phyloP scores from a whole-genome alignment of 2,888 invertebrate genomes.

The Calameuta filiformis region DNA sequence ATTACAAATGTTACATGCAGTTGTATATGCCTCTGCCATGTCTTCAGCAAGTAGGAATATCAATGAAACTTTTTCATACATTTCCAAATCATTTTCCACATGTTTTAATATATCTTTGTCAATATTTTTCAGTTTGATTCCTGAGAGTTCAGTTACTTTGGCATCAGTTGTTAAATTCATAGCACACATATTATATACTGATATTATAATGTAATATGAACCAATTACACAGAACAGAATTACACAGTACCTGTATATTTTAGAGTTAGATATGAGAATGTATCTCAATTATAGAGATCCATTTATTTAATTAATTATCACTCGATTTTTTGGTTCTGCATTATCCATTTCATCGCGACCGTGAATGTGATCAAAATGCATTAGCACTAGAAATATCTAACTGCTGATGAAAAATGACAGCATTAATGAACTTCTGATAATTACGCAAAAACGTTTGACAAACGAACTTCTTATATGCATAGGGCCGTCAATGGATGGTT shows the following conservation, averaged over 20 bases:
- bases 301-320: too few relatives aligned
- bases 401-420: neutral
- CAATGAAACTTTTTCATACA: slow-evolving; percentile 66
- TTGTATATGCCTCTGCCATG: slow-evolving; percentile 38
- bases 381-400: neutral
- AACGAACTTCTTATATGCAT: too few relatives aligned
- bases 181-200: neutral
- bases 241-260: too few relatives aligned
- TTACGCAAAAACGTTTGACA: neutral
- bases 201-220: neutral
- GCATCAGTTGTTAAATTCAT: neutral
- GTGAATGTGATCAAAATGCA: neutral
- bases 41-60: slow-evolving; percentile 56
- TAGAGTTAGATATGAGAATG: too few relatives aligned
- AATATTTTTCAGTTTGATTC: neutral
- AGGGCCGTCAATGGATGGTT: too few relatives aligned
- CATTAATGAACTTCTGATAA: too few relatives aligned
- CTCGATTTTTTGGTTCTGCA: too few relatives aligned
- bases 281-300: too few relatives aligned
- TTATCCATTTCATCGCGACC: neutral
- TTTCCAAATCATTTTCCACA: slow-evolving; percentile 66
- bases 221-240: neutral
- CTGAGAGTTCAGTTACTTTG: neutral
- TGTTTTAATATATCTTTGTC: neutral
- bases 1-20: neutral